Base-by-base conservation (phyloP, 92 coral and sea anemone genomes). In the Zoanthus sociatus region DNA sequence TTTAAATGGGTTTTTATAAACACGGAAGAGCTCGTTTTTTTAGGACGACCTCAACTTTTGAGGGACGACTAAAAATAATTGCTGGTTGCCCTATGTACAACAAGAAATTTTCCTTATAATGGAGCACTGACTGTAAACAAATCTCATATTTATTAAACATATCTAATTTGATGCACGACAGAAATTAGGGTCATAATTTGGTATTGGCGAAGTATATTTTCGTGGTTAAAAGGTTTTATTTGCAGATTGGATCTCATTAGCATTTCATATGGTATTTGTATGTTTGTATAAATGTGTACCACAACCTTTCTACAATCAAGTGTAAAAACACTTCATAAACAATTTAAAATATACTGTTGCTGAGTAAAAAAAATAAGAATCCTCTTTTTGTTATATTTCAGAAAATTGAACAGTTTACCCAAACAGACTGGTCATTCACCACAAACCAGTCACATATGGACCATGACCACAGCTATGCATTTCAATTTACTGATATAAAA, bases 111-210 rank as follows among this genome's bases (percentile, higher is more conserved):
- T 26, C 26, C 26, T 26, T 26, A 26, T 26, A 26, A 26, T 26
- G 26, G 26, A 26, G 26, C 26, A 26, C 26, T 26, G 26, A 48
- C 53, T 48, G 53, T 48, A 48, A 61, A 61, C 68, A 71, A 46
- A 71, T 71, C n/a, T 21, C 18, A 33, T 31, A 71, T 5, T 33
- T 15, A 37, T 71, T 33, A 10, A 71, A 37, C 21, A 33, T 71
- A 11, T 71, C 18, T 71, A 33, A 31, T 46, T 46, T 33, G 46
- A 71, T 71, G 50, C 50, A 37, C 8, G 46, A 15, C 46, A 71
- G 76, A 71, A 71, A 71, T 33, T 37, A 61, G 68, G 68, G 20
- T 61, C 68, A 61, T 61, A 61, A 61, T 61, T 61, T 61, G 68
- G 68, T 61, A n/a, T 61, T 15, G 31, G 68, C 68, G 26, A 61